Evolutionary conservation across 2,797 vertebrate genomes (phyloP).

Genomic region (Coendou prehensilis): DNA sequence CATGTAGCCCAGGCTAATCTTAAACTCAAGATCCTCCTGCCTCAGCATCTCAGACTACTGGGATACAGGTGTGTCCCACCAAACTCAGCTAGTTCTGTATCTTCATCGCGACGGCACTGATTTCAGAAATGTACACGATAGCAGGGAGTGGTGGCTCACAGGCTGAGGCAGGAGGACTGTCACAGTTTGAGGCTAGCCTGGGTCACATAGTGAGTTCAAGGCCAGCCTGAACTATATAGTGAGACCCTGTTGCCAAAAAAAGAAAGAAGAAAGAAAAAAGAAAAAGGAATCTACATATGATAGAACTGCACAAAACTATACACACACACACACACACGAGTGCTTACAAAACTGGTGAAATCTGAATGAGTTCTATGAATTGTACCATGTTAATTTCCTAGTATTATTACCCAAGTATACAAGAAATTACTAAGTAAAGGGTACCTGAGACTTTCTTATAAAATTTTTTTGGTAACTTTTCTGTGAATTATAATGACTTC

Average conservation of each 20-base stretch:
- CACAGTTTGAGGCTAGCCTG: neutral
- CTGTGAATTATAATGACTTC: slow-evolving; percentile 7
- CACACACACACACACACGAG: neutral
- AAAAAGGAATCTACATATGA: neutral
- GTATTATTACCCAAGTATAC: neutral
- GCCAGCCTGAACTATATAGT: neutral
- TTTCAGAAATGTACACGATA: neutral
- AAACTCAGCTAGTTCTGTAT: neutral
- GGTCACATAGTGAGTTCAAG: neutral
- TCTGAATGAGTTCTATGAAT: neutral
- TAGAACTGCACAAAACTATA: neutral
- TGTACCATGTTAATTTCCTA: neutral
- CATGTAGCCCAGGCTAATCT: neutral
- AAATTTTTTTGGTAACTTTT: neutral
- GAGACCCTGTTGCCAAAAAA: neutral
- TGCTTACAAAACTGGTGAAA: neutral
- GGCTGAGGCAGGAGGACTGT: neutral
- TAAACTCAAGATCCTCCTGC: neutral
- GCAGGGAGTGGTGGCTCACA: neutral
- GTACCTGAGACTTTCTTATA: neutral
- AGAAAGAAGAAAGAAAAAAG: neutral
- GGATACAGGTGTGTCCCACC: neutral
- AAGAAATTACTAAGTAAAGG: neutral
- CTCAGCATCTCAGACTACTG: neutral
- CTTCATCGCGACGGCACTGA: neutral